Evolutionary conservation across 1,140 invertebrate species (phyloP), one percentile per base, ranked within the genome.

Genomic region (Cydia pomonella): DNA sequence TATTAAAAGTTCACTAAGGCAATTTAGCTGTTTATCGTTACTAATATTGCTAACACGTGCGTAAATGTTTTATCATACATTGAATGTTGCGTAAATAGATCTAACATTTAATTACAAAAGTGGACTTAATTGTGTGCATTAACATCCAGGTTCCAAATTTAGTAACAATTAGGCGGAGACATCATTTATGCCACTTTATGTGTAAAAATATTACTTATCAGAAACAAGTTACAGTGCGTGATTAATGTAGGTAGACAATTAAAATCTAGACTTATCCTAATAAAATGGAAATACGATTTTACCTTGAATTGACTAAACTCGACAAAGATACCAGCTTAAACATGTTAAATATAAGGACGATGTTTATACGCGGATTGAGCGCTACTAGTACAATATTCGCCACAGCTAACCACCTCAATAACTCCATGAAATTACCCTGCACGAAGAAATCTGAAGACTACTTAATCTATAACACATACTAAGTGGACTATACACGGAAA

Each of bases 381-480:
- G 77, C 79, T 84, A 80, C 75, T 71, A 73, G 9, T 75, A 79
- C 75, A 73, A 76, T 78, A 79, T 75, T 73, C 44, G 73, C 74
- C 71, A 75, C 7, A 59, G 73, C 73, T 44, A 75, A 73, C 47
- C 63, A 76, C 75, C 73, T 47, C 41, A 50, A 78, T 80, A 81
- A 80, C 80, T 83, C 73, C 78, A 80, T 81, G 79, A 80, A 29
- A 76, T 79, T 87, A 92, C 91, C 91, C 91, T 92, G 91, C 91
- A 92, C 91, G 89, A 89, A 91, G 87, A 90, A 91, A 88, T 90
- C 90, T 90, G 87, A 82, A 90, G 87, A 86, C 82, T 86, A n/a
- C n/a, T n/a, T n/a, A 88, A 87, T 74, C 71, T 75, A 77, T 66
- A 53, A 87, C 81, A 80, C 72, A 76, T 77, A 77, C 62, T 79